Conservation (phyloP, 2,113 vertebrate genomes). For the Montifringilla adamsi region DNA sequence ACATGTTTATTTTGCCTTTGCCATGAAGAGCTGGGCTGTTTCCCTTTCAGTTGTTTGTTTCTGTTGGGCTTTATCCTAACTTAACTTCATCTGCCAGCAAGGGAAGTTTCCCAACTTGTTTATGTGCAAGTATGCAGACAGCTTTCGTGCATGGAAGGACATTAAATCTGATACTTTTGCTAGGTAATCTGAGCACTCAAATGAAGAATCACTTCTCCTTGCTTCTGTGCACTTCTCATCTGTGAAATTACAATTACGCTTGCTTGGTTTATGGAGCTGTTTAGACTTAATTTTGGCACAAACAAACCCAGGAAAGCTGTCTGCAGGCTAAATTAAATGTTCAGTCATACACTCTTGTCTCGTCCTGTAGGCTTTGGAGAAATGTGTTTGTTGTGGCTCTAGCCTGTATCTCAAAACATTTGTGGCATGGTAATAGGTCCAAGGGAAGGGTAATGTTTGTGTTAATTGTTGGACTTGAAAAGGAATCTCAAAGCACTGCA, state of each 20-base stretch:
- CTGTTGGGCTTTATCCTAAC: background rate
- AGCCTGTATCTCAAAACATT: background rate
- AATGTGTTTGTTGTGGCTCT: conserved; percentile 28
- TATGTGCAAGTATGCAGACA: background rate
- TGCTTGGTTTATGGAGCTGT: background rate
- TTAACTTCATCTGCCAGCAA: background rate
- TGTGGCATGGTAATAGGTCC: background rate
- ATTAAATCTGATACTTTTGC: background rate
- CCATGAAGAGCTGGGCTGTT: background rate
- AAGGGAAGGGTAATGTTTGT: background rate
- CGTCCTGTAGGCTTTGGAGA: background rate
- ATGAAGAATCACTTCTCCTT: background rate
- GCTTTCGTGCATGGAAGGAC: background rate
- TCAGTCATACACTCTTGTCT: background rate
- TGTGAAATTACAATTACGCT: background rate
- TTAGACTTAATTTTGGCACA: background rate
- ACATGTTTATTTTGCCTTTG: background rate
- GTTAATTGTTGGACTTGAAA: background rate
- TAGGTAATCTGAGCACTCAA: background rate
- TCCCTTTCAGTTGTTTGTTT: background rate
- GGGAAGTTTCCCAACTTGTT: background rate
- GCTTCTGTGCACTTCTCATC: background rate
- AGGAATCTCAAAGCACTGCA: background rate
- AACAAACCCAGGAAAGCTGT: background rate
- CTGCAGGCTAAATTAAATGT: background rate